Base-by-base conservation (phyloP, 2,888 invertebrate genomes). In the Hylaea fasciaria region DNA sequence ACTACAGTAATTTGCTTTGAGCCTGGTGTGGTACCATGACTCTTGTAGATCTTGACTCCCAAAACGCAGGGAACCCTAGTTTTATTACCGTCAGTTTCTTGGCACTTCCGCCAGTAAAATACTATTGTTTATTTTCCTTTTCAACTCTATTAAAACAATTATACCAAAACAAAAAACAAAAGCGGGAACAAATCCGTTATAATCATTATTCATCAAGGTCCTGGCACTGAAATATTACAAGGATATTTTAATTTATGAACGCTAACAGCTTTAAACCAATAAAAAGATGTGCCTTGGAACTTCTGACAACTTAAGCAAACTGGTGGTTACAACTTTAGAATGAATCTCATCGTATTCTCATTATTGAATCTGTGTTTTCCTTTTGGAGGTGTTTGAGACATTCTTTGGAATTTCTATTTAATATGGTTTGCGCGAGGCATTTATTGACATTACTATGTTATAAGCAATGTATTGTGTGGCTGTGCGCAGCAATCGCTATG, bases 291-390 rank as follows among this genome's bases (percentile, higher is more conserved):
- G 56, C 51, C 3, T 53, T 51, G 48, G 43, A 37, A 58, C 52
- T 50, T 53, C 55, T 60, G 43, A 51, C 49, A 56, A 5, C 22
- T 22, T 22, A 22, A 22, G 55, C 62, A 61, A 61, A 61, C 54
- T 59, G 29, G 35, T 5, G 5, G 22, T 2, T 47, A 49, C 35
- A 64, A 66, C 56, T 66, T 63, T 52, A 61, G 58, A 59, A 57
- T 59, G 49, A 61, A 62, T 64, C 63, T 66, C 66, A 65, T 65
- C 59, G 61, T 62, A 63, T 62, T 43, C 47, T 53, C 58, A 65
- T 66, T 65, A 64, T 61, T 54, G 47, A 52, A 44, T 48, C 52
- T 39, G 10, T 46, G 49, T 62, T 57, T 44, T 37, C 17, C 13
- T 44, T 39, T 45, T 22, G 39, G 13, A 49, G 17, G 11, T 52